Evolutionary conservation across 2,888 invertebrate genomes (phyloP).

Genomic region (Tetrapedia diversipes): DNA sequence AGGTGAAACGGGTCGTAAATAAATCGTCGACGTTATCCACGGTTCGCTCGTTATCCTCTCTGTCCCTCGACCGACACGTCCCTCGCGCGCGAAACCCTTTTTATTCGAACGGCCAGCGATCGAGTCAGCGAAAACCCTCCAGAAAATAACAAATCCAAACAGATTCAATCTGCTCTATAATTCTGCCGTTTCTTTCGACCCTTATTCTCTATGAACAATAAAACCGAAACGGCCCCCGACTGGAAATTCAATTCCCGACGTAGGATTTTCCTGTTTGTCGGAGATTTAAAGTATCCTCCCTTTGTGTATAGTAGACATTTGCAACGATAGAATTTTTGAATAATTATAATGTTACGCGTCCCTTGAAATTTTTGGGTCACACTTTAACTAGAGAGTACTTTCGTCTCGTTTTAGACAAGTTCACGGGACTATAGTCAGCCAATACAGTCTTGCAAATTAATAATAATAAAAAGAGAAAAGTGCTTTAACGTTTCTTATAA

Average conservation of each 20-base stretch:
- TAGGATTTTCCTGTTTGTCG: too few species aligned
- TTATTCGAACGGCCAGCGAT: constrained; percentile 8
- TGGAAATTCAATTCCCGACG: neutral
- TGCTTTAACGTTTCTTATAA: too few species aligned
- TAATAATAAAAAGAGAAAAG: too few species aligned
- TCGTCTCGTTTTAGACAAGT: too few species aligned
- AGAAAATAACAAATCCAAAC: constrained; percentile 25
- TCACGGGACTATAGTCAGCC: too few species aligned
- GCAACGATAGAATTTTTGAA: too few species aligned
- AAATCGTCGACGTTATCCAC: constrained; percentile 39
- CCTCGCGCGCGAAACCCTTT: neutral
- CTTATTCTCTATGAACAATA: neutral
- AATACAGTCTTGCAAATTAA: too few species aligned
- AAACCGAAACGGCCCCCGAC: neutral
- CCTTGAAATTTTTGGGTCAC: too few species aligned
- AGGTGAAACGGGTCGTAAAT: constrained; percentile 46
- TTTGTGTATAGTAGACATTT: too few species aligned
- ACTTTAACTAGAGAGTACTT: too few species aligned
- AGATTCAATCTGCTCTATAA: constrained; percentile 25
- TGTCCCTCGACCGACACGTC: neutral
- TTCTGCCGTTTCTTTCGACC: neutral
- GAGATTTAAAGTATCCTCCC: too few species aligned
- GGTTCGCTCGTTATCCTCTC: constrained; percentile 30
- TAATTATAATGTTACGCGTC: too few species aligned
- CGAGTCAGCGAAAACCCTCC: constrained; percentile 3